Base-by-base conservation (phyloP, 2,888 invertebrate species). In the Lobophora halterata region DNA sequence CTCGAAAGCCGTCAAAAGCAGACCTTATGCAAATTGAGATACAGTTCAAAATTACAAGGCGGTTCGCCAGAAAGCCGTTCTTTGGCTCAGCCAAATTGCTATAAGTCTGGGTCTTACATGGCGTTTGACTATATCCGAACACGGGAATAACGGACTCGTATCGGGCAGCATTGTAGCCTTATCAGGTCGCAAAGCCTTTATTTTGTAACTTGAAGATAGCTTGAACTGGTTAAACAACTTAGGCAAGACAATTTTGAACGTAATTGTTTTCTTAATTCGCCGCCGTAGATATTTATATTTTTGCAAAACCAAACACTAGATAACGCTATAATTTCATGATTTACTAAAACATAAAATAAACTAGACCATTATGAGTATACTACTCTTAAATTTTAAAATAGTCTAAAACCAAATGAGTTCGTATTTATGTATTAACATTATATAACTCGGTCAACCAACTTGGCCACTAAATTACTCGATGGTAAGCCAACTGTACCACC, bases 51-150 rank as follows among this genome's bases (percentile, higher is more conserved):
- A 43, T 43, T 37, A 38, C 33, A 30, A 21, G 33, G 37, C 42
- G 33, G 29, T 28, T 24, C 20, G 8, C 24, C 43, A 43, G 33
- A 33, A 26, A 37, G 28, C 20, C 20, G 43, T 28, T 38, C 43
- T 31, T 33, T 32, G 37, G 29, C 41, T 23, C 31, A 41, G 18
- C 43, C 23, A 49, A 49, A 49, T 49, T 49, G 47, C 52, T 36
- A 40, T 45, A 49, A 49, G 42, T 29, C 39, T 43, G 38, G n/a
- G 27, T 38, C 42, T 45, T 43, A 47, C 46, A 52, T 47, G 52
- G 37, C 40, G 24, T 52, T 49, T 42, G 33, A 37, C 42, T 49
- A 41, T 37, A 46, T 43, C 38, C 43, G 43, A 43, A 38, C 37
- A 30, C 21, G 40, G 47, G 45, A 47, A 34, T 49, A 52, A 52